These are phyloP conservation scores for Xerus rutilus DNA, from an alignment of 2,797 vertebrate genomes.

Conservation along the genomic window DNA sequence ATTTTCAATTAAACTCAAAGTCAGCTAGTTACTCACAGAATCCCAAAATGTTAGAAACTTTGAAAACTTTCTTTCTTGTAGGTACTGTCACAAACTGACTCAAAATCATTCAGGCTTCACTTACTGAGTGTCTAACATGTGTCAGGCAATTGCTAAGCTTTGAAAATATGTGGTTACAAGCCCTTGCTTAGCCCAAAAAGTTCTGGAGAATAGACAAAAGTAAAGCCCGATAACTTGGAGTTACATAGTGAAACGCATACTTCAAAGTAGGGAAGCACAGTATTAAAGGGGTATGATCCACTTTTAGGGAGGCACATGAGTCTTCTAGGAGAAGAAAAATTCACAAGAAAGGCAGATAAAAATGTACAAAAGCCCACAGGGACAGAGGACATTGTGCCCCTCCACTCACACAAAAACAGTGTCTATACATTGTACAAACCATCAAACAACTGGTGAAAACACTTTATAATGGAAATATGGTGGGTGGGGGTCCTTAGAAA, in stretches of 20 bases:
- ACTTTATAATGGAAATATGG: neutral
- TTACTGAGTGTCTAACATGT: neutral
- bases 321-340: neutral
- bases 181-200: neutral
- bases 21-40: neutral
- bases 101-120: slow-evolving; percentile 1
- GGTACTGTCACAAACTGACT: neutral
- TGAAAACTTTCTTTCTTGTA: neutral
- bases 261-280: rapidly evolving
- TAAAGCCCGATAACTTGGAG: neutral
- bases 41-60: neutral
- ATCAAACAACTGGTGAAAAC: neutral
- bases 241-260: rapidly evolving
- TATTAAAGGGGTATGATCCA: rapidly evolving
- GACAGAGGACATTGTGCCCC: neutral
- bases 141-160: neutral
- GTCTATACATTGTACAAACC: neutral
- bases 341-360: neutral
- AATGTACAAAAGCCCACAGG: neutral
- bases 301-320: neutral
- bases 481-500: neutral
- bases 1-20: neutral
- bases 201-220: neutral
- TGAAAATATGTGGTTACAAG: neutral
- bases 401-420: neutral